phyloP scores from a whole-genome alignment of 2,888 invertebrate species.

The Lepeophtheirus nordmannii region DNA sequence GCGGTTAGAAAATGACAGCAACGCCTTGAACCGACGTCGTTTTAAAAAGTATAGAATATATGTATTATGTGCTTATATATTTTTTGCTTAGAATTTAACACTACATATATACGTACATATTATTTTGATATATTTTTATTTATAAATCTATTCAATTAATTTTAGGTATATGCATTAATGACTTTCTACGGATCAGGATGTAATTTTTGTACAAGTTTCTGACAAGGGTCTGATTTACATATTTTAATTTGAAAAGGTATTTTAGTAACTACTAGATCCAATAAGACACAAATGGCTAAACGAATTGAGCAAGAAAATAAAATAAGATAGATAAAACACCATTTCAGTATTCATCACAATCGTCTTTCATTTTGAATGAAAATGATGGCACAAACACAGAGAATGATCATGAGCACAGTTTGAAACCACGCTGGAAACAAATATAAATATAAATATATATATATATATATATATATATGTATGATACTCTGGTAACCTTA shows the following conservation, averaged over 20 bases:
- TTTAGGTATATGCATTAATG: too few relatives aligned
- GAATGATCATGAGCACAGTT: neutral
- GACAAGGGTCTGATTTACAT: neutral
- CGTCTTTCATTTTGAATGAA: neutral
- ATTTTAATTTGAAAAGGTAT: neutral
- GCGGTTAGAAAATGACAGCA: neutral
- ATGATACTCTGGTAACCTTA: neutral
- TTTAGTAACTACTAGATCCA: too few relatives aligned
- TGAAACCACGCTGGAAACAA: neutral
- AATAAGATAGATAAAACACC: neutral
- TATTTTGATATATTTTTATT: too few relatives aligned
- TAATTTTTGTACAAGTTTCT: too few relatives aligned
- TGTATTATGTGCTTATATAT: neutral
- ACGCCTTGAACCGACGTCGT: neutral
- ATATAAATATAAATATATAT: neutral
- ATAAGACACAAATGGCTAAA: too few relatives aligned
- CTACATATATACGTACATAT: too few relatives aligned
- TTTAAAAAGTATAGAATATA: neutral
- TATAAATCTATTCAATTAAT: too few relatives aligned
- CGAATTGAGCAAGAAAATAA: too few relatives aligned
- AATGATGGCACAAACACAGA: slow-evolving; percentile 2
- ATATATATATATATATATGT: neutral
- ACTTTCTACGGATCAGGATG: too few relatives aligned
- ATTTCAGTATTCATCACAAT: neutral
- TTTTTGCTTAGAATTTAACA: too few relatives aligned